Conservation (phyloP, 2,797 vertebrate genomes). For the Austrolebias charrua region DNA sequence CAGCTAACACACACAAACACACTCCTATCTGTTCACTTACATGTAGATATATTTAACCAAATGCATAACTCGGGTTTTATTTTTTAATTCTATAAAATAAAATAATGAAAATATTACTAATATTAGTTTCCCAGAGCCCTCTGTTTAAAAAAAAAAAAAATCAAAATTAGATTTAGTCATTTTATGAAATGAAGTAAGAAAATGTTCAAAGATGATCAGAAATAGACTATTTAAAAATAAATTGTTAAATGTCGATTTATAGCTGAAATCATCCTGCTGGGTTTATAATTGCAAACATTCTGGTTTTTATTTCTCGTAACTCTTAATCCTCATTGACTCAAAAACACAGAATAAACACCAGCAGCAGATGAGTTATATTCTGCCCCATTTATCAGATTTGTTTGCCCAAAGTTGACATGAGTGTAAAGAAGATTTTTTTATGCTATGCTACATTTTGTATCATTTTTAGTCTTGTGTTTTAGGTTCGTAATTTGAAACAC, state of each 20-base stretch:
- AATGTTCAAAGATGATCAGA: not conserved
- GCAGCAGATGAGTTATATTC: too few species aligned
- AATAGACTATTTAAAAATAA: not conserved
- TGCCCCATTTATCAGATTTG: not conserved
- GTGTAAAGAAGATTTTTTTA: not conserved
- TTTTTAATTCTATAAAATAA: not conserved
- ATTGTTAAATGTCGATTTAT: too few species aligned
- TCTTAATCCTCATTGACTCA: not conserved
- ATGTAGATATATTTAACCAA: too few species aligned
- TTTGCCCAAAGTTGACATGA: not conserved
- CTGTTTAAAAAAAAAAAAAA: too few species aligned
- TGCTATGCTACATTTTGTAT: constrained; percentile 26
- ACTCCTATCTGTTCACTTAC: not conserved
- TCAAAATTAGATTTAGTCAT: too few species aligned
- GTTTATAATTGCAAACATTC: too few species aligned
- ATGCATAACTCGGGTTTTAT: not conserved
- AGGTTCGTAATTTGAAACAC: constrained; percentile 23
- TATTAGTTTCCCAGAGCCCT: too few species aligned
- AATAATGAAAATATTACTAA: too few species aligned
- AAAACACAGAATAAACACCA: not conserved
- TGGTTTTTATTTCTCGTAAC: not conserved
- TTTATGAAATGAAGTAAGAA: too few species aligned
- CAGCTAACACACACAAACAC: constrained; percentile 44
- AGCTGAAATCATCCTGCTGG: not conserved
- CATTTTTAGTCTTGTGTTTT: constrained; percentile 13